Conservation (phyloP, 2,888 invertebrate genomes). For the Sialis fuliginosa region DNA sequence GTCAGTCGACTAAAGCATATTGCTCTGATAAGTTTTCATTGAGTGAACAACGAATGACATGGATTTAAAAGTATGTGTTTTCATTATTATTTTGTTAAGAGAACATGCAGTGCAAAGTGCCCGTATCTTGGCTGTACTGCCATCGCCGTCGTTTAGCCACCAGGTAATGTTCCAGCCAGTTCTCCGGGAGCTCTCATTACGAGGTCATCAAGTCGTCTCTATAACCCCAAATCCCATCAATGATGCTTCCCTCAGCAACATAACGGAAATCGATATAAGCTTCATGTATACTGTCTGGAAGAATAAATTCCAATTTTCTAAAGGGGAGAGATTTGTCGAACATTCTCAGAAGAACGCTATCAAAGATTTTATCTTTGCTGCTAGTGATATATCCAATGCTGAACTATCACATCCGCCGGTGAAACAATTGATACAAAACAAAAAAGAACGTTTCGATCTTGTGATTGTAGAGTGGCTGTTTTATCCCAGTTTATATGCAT, state of each 20-base stretch:
- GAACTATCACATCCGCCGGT: neutral
- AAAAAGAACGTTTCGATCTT: slow-evolving; percentile 1
- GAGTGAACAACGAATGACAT: too few species aligned
- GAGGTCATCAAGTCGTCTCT: slow-evolving; percentile 15
- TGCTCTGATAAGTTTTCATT: too few species aligned
- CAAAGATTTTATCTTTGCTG: neutral
- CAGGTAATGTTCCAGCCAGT: slow-evolving; percentile 26
- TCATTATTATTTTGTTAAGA: too few species aligned
- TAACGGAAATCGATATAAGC: slow-evolving; percentile 7
- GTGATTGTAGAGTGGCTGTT: slow-evolving; percentile 1
- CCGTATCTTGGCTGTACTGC: slow-evolving; percentile 8
- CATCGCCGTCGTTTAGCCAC: slow-evolving; percentile 27
- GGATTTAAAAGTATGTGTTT: too few species aligned
- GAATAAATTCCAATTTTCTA: neutral
- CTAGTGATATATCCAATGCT: neutral
- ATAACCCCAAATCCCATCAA: slow-evolving; percentile 11
- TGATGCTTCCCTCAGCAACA: neutral
- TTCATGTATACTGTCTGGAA: neutral
- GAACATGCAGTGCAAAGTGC: neutral
- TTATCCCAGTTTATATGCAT: neutral
- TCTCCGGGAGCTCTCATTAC: slow-evolving; percentile 21
- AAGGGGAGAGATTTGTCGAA: neutral
- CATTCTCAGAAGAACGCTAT: neutral
- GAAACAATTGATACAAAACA: neutral
- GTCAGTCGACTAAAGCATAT: too few species aligned